Conservation (phyloP, 2,888 invertebrate species). For the Plusia festucae region DNA sequence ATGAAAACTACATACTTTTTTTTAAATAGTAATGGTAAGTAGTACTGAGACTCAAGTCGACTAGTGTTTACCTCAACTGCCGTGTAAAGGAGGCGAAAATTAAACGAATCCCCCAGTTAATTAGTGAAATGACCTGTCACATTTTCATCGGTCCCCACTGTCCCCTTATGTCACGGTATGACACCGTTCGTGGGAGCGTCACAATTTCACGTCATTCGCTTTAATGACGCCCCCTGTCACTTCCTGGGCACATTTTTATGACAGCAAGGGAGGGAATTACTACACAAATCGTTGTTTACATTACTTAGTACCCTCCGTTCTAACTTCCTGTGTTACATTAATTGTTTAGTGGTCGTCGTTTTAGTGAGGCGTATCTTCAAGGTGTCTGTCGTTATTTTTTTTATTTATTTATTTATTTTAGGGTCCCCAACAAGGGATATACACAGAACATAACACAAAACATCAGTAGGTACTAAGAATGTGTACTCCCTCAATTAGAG, state of each 20-base stretch:
- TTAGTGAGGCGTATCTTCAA: not conserved
- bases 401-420: not conserved
- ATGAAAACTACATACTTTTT: too few species aligned
- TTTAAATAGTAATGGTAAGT: not conserved
- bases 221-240: conserved; percentile 68
- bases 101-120: conserved; percentile 66
- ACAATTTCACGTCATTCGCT: conserved; percentile 64
- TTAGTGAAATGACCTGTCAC: conserved; percentile 72
- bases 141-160: conserved; percentile 66
- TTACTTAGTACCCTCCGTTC: conserved; percentile 45
- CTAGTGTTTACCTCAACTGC: conserved; percentile 17
- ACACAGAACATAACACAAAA: too few species aligned
- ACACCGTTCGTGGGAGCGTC: conserved; percentile 69
- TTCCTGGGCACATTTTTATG: conserved; percentile 62
- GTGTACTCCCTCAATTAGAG: too few species aligned
- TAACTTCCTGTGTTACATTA: conserved; percentile 28
- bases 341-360: conserved; percentile 32
- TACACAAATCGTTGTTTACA: conserved; percentile 62
- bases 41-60: not conserved
- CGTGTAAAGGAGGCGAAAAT: conserved; percentile 42
- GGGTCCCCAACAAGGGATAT: too few species aligned
- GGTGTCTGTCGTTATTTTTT: not conserved
- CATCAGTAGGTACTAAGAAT: too few species aligned
- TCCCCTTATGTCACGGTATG: conserved; percentile 63
- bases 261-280: conserved; percentile 57